These are phyloP conservation scores for Sycophila sp. DNA, from an alignment of 1,140 invertebrate genomes.

Conservation along the genomic window DNA sequence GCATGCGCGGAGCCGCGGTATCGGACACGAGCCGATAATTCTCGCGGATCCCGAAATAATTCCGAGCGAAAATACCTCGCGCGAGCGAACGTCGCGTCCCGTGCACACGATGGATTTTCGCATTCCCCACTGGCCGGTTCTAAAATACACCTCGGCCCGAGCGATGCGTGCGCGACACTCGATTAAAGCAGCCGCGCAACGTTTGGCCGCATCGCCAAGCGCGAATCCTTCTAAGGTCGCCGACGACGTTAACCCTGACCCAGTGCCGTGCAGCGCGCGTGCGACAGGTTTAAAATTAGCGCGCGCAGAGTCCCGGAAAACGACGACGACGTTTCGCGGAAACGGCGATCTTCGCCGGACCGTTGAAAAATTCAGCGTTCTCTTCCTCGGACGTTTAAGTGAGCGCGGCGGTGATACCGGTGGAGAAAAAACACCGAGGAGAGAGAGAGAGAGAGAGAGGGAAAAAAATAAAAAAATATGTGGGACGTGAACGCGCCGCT, in stretches of 20 bases:
- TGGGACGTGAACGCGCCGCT: too few relatives aligned
- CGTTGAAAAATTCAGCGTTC: too few relatives aligned
- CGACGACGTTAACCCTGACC: conserved; percentile 48
- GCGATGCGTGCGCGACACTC: not conserved
- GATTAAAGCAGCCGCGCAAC: not conserved
- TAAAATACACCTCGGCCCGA: too few relatives aligned
- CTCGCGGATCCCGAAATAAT: too few relatives aligned
- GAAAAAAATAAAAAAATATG: too few relatives aligned
- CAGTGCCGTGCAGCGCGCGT: not conserved
- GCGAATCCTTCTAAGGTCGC: conserved; percentile 47
- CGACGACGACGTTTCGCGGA: not conserved
- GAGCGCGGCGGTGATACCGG: too few relatives aligned
- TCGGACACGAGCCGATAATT: not conserved
- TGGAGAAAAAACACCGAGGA: too few relatives aligned
- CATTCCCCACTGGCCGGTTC: too few relatives aligned
- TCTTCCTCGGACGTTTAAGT: too few relatives aligned
- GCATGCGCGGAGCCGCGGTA: not conserved
- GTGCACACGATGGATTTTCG: not conserved
- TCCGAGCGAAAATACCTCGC: too few relatives aligned
- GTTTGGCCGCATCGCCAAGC: conserved; percentile 29
- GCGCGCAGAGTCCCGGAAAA: not conserved
- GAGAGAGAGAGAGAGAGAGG: not conserved
- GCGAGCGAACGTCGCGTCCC: not conserved
- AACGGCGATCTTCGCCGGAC: too few relatives aligned
- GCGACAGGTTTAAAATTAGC: conserved; percentile 31